Percentiles rank a stretch among this genome's conserved stretches.
phyloP scores from a whole-genome alignment of 2,113 vertebrate species.

The Xenotilapia caudafasciata region DNA sequence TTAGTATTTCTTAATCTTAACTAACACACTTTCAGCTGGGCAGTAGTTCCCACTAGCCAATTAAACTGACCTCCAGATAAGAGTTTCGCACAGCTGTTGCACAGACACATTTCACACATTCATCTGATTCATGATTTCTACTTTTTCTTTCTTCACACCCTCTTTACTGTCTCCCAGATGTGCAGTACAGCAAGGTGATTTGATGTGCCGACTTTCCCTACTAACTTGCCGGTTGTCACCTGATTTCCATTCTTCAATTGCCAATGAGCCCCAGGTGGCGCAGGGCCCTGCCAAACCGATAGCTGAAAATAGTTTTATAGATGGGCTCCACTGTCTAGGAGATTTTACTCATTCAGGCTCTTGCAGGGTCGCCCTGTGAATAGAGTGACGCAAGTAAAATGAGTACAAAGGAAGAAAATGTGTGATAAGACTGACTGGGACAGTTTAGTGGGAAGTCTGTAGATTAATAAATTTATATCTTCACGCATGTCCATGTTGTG shows the following conservation, averaged over 20 bases:
- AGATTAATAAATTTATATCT: background rate
- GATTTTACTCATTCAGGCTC: background rate
- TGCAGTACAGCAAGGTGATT: conserved; percentile 15
- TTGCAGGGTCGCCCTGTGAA: background rate
- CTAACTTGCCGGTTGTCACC: background rate
- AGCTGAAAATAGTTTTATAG: conserved; percentile 45
- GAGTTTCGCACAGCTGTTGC: background rate
- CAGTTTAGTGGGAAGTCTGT: background rate
- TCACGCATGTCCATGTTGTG: background rate
- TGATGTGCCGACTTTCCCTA: background rate
- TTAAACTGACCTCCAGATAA: background rate
- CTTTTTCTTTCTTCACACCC: background rate
- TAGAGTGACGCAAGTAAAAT: background rate
- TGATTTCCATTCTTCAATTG: conserved; percentile 22
- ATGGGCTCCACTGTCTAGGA: conserved; percentile 18
- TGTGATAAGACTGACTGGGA: background rate
- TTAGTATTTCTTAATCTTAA: background rate
- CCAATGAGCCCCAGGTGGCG: conserved; percentile 39
- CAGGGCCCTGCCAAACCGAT: conserved; percentile 17
- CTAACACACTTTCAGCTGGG: background rate
- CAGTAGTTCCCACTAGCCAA: background rate
- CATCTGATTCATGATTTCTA: background rate
- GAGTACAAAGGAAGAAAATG: background rate
- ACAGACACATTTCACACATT: background rate
- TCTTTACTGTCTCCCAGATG: background rate